Evolutionary conservation across 1,140 invertebrate genomes (phyloP).

Genomic region (Andrena cerasifolii): DNA sequence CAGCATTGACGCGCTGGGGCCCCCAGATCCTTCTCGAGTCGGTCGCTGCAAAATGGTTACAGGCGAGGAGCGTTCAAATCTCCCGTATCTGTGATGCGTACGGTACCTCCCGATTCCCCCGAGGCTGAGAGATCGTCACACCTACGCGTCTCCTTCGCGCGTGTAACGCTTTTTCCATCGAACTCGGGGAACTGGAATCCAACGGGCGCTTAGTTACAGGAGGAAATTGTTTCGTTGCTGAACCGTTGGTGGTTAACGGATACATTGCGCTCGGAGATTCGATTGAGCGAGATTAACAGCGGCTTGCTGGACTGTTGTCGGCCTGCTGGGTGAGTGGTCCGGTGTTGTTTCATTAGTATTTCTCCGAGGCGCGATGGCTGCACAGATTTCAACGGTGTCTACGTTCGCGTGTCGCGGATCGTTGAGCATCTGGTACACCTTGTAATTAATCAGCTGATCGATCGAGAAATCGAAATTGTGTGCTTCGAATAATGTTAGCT

Average conservation of each 20-base stretch:
- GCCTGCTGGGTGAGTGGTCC: too few relatives aligned
- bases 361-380: too few relatives aligned
- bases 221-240: conserved; percentile 4
- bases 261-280: background rate
- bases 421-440: too few relatives aligned
- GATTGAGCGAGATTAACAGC: background rate
- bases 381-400: too few relatives aligned
- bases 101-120: background rate
- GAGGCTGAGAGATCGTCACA: conserved; percentile 2
- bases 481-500: too few relatives aligned
- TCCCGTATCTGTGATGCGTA: conserved; percentile 5
- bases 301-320: too few relatives aligned
- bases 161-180: conserved; percentile 35
- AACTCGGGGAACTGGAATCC: conserved; percentile 2
- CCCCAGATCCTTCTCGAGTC: too few relatives aligned
- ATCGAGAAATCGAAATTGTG: background rate
- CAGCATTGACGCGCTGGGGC: too few relatives aligned
- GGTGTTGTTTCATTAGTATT: too few relatives aligned
- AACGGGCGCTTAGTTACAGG: background rate
- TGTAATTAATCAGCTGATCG: too few relatives aligned
- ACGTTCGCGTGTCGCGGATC: too few relatives aligned
- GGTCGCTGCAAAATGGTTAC: background rate
- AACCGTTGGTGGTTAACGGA: too few relatives aligned
- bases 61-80: background rate
- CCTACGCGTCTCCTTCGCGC: conserved; percentile 33